Evolutionary conservation across 2,888 invertebrate genomes (phyloP), one percentile per base, ranked within the genome.

Genomic region (Eudasyphora cyanicolor): DNA sequence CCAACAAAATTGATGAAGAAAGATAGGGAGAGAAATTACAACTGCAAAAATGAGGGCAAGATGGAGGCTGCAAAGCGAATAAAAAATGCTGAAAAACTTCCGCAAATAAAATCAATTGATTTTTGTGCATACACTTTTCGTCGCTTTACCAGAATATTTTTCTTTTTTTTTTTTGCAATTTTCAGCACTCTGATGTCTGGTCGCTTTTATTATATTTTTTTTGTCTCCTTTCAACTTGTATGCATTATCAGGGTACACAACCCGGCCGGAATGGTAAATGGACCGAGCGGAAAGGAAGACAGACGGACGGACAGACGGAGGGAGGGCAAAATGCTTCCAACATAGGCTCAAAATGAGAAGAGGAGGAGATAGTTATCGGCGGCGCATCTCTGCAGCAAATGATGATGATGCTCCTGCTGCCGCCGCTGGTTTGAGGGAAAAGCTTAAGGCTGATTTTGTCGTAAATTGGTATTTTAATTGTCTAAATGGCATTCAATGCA

Each of bases 401-500:
- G 57, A 73, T 71, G 45, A 42, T 35, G 35, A 21, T 49, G 69
- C 1, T 21, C 19, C 35, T 19, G 19, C 64, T 19, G 38, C 35
- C 8, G 19, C 64, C 10, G 38, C 35, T 64, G 64, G 42, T 64
- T 3, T n/a, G n/a, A 14, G 38, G 38, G 21, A 67, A 57, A 60
- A 67, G 45, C 76, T 64, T 54, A 10, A 70, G 76, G 78, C 76
- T 81, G 64, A 49, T 76, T 82, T 64, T 76, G 69, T 67, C 49
- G 78, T 71, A 74, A 75, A 78, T 71, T 78, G 77, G 67, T 42
- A 78, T 84, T 80, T 78, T 85, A 86, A 86, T 83, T 82, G 85
- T 81, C 78, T 82, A 83, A 82, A 80, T 86, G 76, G 80, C 76
- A 85, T 85, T 80, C 85, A 82, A 71, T 71, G 76, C 82, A 82